Conservation (phyloP, 2,113 vertebrate species). For the Leptobrachium ailaonicum region DNA sequence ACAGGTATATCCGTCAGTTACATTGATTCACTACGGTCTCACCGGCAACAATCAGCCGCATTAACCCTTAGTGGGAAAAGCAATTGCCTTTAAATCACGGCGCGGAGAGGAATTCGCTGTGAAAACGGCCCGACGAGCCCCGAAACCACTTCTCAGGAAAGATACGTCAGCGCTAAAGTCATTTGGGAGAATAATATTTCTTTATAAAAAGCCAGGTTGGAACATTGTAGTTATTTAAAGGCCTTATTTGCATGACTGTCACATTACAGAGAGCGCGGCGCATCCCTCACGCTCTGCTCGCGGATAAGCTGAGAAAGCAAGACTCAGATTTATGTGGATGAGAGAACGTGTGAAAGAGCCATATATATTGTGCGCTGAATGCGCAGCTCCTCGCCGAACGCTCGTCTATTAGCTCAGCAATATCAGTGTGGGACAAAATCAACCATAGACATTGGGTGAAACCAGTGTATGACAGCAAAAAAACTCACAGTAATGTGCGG, state of each 20-base stretch:
- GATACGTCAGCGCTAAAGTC: constrained; percentile 56
- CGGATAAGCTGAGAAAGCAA: constrained; percentile 84
- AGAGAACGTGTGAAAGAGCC: constrained; percentile 84
- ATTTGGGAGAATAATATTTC: constrained; percentile 65
- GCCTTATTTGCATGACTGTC: constrained; percentile 69
- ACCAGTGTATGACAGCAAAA: too few relatives aligned
- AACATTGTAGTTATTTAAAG: constrained; percentile 67
- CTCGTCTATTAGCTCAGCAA: too few relatives aligned
- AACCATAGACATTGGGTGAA: too few relatives aligned
- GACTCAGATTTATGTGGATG: constrained; percentile 87
- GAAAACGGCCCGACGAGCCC: not conserved
- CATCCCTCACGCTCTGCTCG: constrained; percentile 71
- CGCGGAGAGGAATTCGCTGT: constrained; percentile 40
- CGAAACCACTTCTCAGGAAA: constrained; percentile 55
- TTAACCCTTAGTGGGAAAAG: constrained; percentile 50
- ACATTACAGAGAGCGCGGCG: constrained; percentile 63
- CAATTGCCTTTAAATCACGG: constrained; percentile 45
- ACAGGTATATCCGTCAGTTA: constrained; percentile 70
- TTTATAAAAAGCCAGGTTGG: constrained; percentile 63
- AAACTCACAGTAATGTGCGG: too few relatives aligned
- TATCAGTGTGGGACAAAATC: too few relatives aligned
- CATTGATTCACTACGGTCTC: constrained; percentile 53
- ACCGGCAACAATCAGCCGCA: constrained; percentile 55
- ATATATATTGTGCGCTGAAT: constrained; percentile 89
- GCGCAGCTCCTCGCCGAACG: constrained; percentile 54